A percentile compares a stretch with the other conserved stretches of the same genome.
Evolutionary conservation across 1,140 invertebrate species (phyloP).

Genomic region (Drosophila mauritiana): DNA sequence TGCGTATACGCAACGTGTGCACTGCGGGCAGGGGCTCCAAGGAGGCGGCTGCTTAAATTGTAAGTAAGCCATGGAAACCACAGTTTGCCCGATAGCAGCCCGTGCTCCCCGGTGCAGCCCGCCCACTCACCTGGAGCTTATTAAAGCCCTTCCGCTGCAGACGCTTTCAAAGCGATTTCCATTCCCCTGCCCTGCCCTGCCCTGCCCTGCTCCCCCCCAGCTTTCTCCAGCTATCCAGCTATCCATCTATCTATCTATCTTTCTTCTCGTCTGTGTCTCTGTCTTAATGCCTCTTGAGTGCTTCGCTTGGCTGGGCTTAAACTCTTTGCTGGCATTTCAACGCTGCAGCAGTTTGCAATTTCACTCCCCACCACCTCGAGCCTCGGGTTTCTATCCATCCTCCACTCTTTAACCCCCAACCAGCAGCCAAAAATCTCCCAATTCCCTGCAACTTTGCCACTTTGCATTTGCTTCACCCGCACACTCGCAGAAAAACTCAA

Average conservation of each 20-base stretch:
- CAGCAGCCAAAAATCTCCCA: neutral
- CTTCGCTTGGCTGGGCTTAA: constrained; percentile 73
- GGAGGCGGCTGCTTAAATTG: constrained; percentile 59
- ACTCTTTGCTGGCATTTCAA: constrained; percentile 74
- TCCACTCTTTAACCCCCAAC: constrained; percentile 7
- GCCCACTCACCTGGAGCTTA: constrained; percentile 49
- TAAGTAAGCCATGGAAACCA: constrained; percentile 60
- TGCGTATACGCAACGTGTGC: constrained; percentile 49
- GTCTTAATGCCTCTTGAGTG: constrained; percentile 74
- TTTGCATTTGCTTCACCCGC: constrained; percentile 60
- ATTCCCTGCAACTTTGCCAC: constrained; percentile 51
- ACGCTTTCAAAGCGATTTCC: constrained; percentile 46
- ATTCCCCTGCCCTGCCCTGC: neutral
- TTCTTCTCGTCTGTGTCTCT: constrained; percentile 34
- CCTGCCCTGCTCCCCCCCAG: neutral
- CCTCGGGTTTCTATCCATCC: neutral
- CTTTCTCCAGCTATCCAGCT: constrained; percentile 22
- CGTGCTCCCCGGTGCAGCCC: constrained; percentile 2
- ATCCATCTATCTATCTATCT: constrained; percentile 24
- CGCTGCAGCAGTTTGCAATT: constrained; percentile 56
- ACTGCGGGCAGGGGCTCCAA: constrained; percentile 19
- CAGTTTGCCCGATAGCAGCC: constrained; percentile 22
- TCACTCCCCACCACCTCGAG: constrained; percentile 20
- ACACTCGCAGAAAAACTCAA: constrained; percentile 34
- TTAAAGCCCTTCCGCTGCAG: constrained; percentile 54